Evolutionary conservation across 2,113 vertebrate genomes (phyloP).

Genomic region (Rallus limicola): DNA sequence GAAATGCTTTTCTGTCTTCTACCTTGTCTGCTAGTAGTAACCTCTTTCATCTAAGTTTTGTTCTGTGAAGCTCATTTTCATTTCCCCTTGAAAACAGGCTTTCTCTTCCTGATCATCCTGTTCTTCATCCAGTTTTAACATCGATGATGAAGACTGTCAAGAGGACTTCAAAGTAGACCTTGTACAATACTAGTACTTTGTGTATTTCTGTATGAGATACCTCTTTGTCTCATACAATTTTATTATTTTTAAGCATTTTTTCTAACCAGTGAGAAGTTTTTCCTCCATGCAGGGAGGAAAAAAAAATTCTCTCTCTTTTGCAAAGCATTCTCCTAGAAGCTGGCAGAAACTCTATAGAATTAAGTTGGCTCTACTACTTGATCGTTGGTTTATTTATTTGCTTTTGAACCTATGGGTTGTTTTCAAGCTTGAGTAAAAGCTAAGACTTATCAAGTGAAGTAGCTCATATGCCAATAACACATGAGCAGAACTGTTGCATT

Average conservation of each 20-base stretch:
- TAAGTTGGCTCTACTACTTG: neutral
- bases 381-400: neutral
- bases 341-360: neutral
- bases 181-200: neutral
- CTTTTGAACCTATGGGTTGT: neutral
- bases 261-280: neutral
- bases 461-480: neutral
- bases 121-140: neutral
- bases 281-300: neutral
- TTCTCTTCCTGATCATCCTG: neutral
- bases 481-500: neutral
- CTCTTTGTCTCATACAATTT: neutral
- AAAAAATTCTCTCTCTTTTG: neutral
- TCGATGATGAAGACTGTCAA: neutral
- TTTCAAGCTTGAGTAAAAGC: neutral
- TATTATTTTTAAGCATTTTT: neutral
- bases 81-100: neutral
- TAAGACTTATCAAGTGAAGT: neutral
- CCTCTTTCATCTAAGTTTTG: neutral
- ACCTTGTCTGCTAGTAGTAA: neutral
- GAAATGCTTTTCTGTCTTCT: neutral
- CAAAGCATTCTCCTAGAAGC: neutral
- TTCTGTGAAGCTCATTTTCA: neutral
- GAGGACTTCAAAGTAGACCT: neutral
- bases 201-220: neutral